These are phyloP conservation scores for Agonopterix subpropinquella DNA, from an alignment of 2,888 invertebrate genomes.

Conservation along the genomic window DNA sequence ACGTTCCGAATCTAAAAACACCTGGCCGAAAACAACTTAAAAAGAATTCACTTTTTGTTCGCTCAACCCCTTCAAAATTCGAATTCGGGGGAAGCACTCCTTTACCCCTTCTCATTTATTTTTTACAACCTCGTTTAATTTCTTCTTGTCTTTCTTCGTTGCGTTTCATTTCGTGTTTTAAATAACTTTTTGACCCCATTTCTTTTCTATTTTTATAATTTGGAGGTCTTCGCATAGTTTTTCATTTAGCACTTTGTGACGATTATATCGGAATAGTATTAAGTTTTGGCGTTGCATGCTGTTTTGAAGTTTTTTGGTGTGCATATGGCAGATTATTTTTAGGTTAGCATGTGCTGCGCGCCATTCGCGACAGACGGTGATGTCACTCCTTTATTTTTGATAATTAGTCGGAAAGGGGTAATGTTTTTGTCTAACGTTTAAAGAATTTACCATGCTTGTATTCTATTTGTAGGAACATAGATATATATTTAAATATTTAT, in stretches of 20 bases:
- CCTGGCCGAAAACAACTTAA: slow-evolving; percentile 59
- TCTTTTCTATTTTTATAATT: slow-evolving; percentile 41
- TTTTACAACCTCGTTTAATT: slow-evolving; percentile 30
- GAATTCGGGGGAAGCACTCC: slow-evolving; percentile 48
- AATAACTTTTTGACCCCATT: slow-evolving; percentile 24
- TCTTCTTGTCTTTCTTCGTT: slow-evolving; percentile 39
- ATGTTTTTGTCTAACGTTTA: slow-evolving; percentile 33
- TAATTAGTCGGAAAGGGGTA: slow-evolving; percentile 49
- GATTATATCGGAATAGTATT: slow-evolving; percentile 42
- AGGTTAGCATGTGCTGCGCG: slow-evolving; percentile 60
- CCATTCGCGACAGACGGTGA: slow-evolving; percentile 65
- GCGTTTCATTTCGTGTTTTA: slow-evolving; percentile 28
- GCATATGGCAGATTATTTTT: slow-evolving; percentile 66
- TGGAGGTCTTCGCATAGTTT: slow-evolving; percentile 34
- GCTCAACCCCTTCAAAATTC: slow-evolving; percentile 49
- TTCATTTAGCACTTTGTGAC: slow-evolving; percentile 19
- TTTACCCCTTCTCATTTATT: slow-evolving; percentile 52
- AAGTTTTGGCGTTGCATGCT: slow-evolving; percentile 39
- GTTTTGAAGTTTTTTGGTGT: slow-evolving; percentile 43
- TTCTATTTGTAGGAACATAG: no score
- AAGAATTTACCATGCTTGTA: no score
- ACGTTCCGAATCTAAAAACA: slow-evolving; percentile 22
- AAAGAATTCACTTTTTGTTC: slow-evolving; percentile 53
- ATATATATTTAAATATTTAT: no score
- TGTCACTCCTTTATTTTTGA: slow-evolving; percentile 63